Conservation (phyloP, 2,113 vertebrate genomes). For the Neotragus moschatus region DNA sequence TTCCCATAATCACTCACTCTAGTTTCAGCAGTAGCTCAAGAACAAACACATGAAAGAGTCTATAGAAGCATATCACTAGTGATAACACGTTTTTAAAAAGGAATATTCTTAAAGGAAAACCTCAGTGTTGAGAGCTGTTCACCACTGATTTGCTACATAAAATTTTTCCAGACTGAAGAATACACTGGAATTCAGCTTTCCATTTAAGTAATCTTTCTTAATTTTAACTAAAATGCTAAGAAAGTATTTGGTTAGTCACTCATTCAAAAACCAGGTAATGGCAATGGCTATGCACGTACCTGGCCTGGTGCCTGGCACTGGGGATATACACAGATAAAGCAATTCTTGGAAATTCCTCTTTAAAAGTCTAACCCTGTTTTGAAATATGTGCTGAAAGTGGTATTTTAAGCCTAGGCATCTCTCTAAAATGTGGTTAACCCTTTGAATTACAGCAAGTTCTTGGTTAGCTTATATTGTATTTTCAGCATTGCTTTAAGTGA, state of each 20-base stretch:
- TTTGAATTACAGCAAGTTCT: constrained; percentile 26
- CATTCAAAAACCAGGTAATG: neutral
- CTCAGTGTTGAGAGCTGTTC: neutral
- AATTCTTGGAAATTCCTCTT: constrained; percentile 25
- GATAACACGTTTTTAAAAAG: neutral
- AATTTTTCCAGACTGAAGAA: neutral
- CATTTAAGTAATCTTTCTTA: neutral
- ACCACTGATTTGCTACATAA: neutral
- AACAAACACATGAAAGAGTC: neutral
- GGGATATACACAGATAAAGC: neutral
- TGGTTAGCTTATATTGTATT: constrained; percentile 32
- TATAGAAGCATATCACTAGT: neutral
- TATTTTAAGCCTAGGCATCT: constrained; percentile 40
- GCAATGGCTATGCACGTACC: neutral
- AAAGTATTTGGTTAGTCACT: neutral
- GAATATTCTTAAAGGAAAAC: neutral
- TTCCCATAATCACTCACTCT: neutral
- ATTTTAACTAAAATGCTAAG: neutral
- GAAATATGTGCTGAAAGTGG: constrained; percentile 39
- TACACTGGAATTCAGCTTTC: neutral
- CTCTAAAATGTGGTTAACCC: constrained; percentile 46
- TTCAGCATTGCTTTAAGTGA: constrained; percentile 43
- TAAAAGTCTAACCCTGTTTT: constrained; percentile 29
- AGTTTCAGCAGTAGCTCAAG: neutral
- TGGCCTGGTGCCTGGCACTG: neutral